Conservation (phyloP, 2,797 vertebrate genomes). For the Sphenodon punctatus region DNA sequence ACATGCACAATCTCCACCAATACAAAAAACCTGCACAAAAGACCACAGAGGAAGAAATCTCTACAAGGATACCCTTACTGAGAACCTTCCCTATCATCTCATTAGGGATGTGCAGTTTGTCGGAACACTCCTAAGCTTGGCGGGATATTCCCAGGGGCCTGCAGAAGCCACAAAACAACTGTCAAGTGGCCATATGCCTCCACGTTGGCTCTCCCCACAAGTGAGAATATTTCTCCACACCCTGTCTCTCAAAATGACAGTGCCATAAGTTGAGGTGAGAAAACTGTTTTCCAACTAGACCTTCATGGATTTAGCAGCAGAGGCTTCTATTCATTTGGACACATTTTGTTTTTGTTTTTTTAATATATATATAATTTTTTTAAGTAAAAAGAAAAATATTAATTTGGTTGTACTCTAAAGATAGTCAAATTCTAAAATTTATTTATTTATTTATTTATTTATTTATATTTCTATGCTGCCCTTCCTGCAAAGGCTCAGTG, state of each 20-base stretch:
- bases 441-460: too few relatives aligned
- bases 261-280: neutral
- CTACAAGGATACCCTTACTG: neutral
- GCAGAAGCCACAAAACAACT: neutral
- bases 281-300: neutral
- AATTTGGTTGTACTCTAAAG: too few relatives aligned
- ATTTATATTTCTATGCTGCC: too few relatives aligned
- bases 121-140: neutral
- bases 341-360: neutral
- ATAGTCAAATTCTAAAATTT: too few relatives aligned
- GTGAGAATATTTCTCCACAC: neutral
- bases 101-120: neutral
- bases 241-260: neutral
- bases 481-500: too few relatives aligned
- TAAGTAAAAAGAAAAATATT: neutral
- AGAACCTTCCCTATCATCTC: neutral
- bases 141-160: neutral
- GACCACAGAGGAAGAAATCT: too few relatives aligned
- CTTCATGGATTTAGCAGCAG: neutral
- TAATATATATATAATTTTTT: neutral
- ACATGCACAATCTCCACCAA: too few relatives aligned
- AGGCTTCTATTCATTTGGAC: neutral
- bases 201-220: neutral
- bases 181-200: neutral
- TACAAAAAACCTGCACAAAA: too few relatives aligned